Base-by-base conservation (phyloP, 1,140 invertebrate genomes). In the Pantala flavescens region DNA sequence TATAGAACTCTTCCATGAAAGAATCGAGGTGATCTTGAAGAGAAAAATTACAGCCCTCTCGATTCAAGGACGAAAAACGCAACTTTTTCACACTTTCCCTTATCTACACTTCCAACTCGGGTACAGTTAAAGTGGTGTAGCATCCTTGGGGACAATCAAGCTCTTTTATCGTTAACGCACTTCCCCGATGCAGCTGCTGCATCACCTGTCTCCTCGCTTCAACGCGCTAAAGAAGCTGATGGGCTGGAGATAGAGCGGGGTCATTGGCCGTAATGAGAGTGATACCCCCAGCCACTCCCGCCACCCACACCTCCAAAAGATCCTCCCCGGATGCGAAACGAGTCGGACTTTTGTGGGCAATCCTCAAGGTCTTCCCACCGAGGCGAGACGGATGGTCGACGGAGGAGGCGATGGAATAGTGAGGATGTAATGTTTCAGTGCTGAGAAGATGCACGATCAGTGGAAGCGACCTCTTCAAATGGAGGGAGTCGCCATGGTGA, bases 221-320 rank as follows among this genome's bases (percentile, higher is more conserved):
- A 63, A 63, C 49, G 12, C 49, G 49, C 49, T 21, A 63, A 21
- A 21, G 49, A 63, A 21, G 49, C 49, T 19, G 49, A 63, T 63
- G 49, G 49, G 49, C 49, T 63, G 3, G 49, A 63, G 49, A 19
- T 63, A 63, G 49, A 63, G 3, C 16, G 12, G 49, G 49, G 49
- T 63, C 49, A 63, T 63, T 63, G 49, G 3, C 49, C 49, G 49
- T 63, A 63, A 63, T 63, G n/a, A 63, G 49, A 63, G 49, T 63
- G 49, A 16, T 19, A 63, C 49, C 49, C n/a, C 49, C 49, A 14
- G 12, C 49, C 49, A 19, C 49, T 21, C 49, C n/a, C 49, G 14
- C 49, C 49, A 19, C 49, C 49, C n/a, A 63, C 49, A 5, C 49
- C 49, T 21, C n/a, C 2, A 63, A 63, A 63, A 63, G 14, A 63